Percentiles rank a stretch among this genome's conserved stretches.
Evolutionary conservation across 2,797 vertebrate species (phyloP).

Genomic region (Chloroceryle inda): DNA sequence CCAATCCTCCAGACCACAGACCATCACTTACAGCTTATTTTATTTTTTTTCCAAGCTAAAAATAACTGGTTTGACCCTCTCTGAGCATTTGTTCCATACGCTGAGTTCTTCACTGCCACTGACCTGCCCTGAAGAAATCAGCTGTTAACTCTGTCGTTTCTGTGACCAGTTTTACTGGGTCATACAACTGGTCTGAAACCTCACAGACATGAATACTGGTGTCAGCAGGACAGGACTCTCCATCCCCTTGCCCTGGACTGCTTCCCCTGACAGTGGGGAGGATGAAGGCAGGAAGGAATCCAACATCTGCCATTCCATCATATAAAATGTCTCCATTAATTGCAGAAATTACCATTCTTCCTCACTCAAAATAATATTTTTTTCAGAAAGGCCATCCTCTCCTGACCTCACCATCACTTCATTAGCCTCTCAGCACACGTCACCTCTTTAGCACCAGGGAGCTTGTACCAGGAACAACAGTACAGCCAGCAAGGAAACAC

Average conservation of each 20-base stretch:
- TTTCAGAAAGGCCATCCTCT: neutral
- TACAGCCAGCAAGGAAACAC: neutral
- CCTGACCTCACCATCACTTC: neutral
- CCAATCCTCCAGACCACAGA: neutral
- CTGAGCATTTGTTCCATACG: conserved; percentile 10
- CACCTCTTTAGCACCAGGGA: neutral
- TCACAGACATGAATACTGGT: neutral
- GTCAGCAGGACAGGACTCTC: neutral
- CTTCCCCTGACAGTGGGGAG: neutral
- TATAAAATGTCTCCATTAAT: conserved; percentile 2
- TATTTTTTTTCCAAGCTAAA: neutral
- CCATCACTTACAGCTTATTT: neutral
- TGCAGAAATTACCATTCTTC: neutral
- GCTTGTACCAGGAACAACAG: neutral
- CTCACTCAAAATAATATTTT: conserved; percentile 26
- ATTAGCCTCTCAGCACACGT: neutral
- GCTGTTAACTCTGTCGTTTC: neutral
- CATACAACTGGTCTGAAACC: neutral
- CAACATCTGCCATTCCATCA: neutral
- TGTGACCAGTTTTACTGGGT: neutral
- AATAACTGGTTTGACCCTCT: conserved; percentile 14
- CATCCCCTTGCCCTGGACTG: neutral
- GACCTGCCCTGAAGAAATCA: neutral
- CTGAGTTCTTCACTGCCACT: conserved; percentile 13
- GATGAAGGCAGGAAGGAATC: neutral